Percentiles rank a stretch among this genome's conserved stretches.
phyloP scores from a whole-genome alignment of 2,113 vertebrate genomes.

The Cathartes aura region DNA sequence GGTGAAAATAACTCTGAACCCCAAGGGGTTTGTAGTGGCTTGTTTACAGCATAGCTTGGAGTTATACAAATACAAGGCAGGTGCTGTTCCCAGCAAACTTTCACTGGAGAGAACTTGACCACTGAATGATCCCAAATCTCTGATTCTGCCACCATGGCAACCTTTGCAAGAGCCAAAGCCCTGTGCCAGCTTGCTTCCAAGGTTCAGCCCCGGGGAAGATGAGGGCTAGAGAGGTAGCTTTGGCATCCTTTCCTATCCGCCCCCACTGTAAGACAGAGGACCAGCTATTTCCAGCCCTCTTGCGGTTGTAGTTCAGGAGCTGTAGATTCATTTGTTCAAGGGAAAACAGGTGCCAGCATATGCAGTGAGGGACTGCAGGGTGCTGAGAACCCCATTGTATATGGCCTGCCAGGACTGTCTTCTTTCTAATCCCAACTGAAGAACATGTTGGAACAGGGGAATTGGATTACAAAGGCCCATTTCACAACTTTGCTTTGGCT shows the following conservation, averaged over 20 bases:
- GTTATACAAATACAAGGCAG: neutral
- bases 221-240: neutral
- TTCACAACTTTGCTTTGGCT: neutral
- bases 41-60: constrained; percentile 8
- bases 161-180: neutral
- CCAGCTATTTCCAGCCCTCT: neutral
- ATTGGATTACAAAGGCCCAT: neutral
- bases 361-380: neutral
- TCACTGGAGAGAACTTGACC: neutral
- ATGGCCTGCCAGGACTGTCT: neutral
- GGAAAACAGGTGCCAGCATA: neutral
- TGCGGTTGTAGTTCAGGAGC: neutral
- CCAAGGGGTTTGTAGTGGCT: neutral
- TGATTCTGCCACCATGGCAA: neutral
- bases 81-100: neutral
- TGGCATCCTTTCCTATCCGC: neutral
- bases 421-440: neutral
- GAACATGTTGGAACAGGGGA: neutral
- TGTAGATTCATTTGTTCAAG: neutral
- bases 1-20: neutral
- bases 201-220: neutral
- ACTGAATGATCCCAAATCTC: neutral
- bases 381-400: neutral
- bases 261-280: neutral
- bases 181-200: neutral